Evolutionary conservation across 1,140 invertebrate species (phyloP).

Genomic region (Penaeus japonicus): DNA sequence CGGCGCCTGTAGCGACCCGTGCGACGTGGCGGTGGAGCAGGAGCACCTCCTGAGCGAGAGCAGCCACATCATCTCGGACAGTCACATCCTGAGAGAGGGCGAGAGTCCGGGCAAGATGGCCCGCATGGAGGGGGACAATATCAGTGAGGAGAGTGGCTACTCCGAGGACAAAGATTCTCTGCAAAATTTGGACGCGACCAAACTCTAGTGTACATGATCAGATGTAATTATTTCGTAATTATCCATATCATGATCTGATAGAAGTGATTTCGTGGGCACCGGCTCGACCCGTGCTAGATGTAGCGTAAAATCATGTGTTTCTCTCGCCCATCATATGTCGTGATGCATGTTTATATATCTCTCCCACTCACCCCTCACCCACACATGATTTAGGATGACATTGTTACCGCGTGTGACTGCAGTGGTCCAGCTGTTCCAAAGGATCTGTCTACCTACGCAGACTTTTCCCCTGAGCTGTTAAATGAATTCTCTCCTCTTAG

Average conservation of each 20-base stretch:
- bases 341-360: no score
- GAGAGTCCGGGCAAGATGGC: conserved; percentile 28
- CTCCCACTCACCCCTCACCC: no score
- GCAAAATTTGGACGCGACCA: conserved; percentile 33
- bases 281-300: no score
- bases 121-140: conserved; percentile 53
- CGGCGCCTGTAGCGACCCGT: conserved; percentile 42
- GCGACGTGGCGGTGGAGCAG: conserved; percentile 10
- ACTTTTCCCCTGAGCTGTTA: no score
- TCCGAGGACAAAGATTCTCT: conserved; percentile 53
- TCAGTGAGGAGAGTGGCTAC: conserved; percentile 57
- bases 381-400: no score
- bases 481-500: no score
- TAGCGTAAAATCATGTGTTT: no score
- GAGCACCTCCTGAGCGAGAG: conserved; percentile 17
- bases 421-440: no score
- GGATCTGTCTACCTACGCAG: no score
- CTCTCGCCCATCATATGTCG: no score
- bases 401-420: no score
- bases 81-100: background rate
- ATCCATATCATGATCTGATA: background rate
- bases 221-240: background rate
- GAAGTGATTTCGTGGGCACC: no score
- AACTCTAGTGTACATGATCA: background rate
- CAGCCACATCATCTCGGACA: background rate